Evolutionary conservation across 1,140 invertebrate species (phyloP).

Genomic region (Drosophila arawakana): DNA sequence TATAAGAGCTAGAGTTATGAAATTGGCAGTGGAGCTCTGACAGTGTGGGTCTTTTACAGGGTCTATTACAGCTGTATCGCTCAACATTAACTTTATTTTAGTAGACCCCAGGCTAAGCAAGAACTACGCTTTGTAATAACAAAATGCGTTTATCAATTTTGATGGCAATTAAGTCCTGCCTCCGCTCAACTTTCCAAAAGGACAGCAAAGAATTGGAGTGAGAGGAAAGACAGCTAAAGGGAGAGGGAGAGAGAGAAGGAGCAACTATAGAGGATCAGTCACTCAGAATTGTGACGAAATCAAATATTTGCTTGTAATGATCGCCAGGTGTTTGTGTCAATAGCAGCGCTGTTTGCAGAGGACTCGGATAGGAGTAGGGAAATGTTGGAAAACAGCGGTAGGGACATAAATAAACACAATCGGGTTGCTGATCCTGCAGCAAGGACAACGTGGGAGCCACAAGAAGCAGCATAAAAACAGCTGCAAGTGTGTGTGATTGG

Average conservation of each 20-base stretch:
- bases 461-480: constrained; percentile 3
- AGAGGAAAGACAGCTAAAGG: not conserved
- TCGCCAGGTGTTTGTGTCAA: constrained; percentile 76
- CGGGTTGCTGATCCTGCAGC: constrained; percentile 53
- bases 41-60: no score
- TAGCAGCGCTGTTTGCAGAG: constrained; percentile 68
- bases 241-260: not conserved
- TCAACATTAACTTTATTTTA: no score
- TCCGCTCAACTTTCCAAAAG: constrained; percentile 14
- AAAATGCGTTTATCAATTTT: constrained; percentile 35
- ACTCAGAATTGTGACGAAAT: constrained; percentile 24
- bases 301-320: constrained; percentile 53
- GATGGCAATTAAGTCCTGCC: constrained; percentile 22
- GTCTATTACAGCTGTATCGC: no score
- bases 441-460: constrained; percentile 71
- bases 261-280: not conserved
- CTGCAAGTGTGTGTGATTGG: constrained; percentile 6
- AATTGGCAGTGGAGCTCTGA: no score
- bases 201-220: not conserved
- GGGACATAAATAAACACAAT: constrained; percentile 51
- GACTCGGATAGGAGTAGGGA: constrained; percentile 34
- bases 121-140: constrained; percentile 50
- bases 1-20: no score
- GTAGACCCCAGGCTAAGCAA: constrained; percentile 13
- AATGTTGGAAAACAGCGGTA: not conserved